Evolutionary conservation across 2,113 vertebrate species (phyloP).

Genomic region (Perccottus glenii): DNA sequence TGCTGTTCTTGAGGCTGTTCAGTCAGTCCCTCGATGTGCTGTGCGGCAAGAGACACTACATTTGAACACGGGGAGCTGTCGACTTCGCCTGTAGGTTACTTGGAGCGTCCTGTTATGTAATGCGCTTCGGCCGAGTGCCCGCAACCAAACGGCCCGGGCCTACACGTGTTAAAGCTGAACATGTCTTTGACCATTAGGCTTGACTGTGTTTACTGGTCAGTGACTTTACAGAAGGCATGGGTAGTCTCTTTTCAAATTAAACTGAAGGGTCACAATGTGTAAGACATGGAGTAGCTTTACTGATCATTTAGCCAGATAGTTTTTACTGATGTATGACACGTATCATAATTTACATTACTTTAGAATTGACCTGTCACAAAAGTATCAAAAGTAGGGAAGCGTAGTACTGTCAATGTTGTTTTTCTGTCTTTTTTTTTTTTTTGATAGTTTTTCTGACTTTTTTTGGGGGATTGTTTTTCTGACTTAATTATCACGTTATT

Average conservation of each 20-base stretch:
- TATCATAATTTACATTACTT: neutral
- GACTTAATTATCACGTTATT: too few relatives aligned
- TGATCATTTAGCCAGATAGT: neutral
- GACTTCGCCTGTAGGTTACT: conserved; percentile 48
- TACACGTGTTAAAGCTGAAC: conserved; percentile 49
- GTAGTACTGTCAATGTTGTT: too few relatives aligned
- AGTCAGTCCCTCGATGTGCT: conserved; percentile 18
- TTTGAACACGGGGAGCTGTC: conserved; percentile 32
- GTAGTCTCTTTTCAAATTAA: neutral
- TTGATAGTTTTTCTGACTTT: too few relatives aligned
- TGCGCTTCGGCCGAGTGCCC: conserved; percentile 49
- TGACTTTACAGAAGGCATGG: neutral
- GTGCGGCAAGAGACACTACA: conserved; percentile 28
- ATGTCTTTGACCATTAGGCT: conserved; percentile 22
- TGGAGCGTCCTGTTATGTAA: conserved; percentile 72
- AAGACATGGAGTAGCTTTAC: neutral
- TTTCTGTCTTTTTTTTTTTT: too few relatives aligned
- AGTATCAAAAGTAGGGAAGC: conserved; percentile 1
- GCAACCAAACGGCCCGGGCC: conserved; percentile 45
- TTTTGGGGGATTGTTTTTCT: too few relatives aligned
- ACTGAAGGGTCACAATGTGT: too few relatives aligned
- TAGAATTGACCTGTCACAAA: conserved; percentile 1
- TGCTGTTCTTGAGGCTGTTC: conserved; percentile 14
- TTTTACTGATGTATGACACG: neutral
- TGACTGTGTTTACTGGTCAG: neutral